These are phyloP conservation scores for Liparis tanakae DNA, from an alignment of 2,797 vertebrate genomes.

Conservation along the genomic window DNA sequence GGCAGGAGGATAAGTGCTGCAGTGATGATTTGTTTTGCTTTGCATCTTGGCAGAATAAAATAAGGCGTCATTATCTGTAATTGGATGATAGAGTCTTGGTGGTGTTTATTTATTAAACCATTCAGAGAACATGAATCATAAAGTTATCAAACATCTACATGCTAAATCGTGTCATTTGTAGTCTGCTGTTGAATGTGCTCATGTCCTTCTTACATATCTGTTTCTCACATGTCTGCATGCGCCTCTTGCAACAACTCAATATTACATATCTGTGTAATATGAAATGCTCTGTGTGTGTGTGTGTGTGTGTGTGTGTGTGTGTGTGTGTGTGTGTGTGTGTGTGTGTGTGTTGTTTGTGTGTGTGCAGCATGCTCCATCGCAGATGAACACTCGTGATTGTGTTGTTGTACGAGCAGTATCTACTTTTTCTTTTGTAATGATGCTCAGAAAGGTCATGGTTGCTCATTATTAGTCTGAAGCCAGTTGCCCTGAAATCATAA, in stretches of 20 bases:
- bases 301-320: neutral
- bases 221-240: slow-evolving; percentile 67
- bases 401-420: slow-evolving; percentile 25
- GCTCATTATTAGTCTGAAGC: neutral
- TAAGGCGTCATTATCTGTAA: slow-evolving; percentile 34
- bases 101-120: slow-evolving; percentile 30
- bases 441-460: slow-evolving; percentile 18
- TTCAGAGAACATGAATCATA: slow-evolving; percentile 5
- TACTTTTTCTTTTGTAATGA: neutral
- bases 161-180: slow-evolving; percentile 36
- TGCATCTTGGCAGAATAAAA: slow-evolving; percentile 66
- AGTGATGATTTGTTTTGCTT: slow-evolving; percentile 69
- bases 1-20: slow-evolving; percentile 30
- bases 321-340: slow-evolving; percentile 15
- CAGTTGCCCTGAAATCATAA: slow-evolving; percentile 9
- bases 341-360: slow-evolving; percentile 4
- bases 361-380: slow-evolving; percentile 48
- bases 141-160: slow-evolving; percentile 61
- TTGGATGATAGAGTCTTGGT: slow-evolving; percentile 32
- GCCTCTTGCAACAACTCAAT: slow-evolving; percentile 42
- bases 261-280: slow-evolving; percentile 26
- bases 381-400: slow-evolving; percentile 27
- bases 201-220: slow-evolving; percentile 49
- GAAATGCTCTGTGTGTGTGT: neutral
- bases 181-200: slow-evolving; percentile 24